A percentile compares a stretch with the other conserved stretches of the same genome.
These are phyloP conservation scores for Rhinatrema bivittatum DNA, from an alignment of 2,797 vertebrate genomes.

Conservation along the genomic window DNA sequence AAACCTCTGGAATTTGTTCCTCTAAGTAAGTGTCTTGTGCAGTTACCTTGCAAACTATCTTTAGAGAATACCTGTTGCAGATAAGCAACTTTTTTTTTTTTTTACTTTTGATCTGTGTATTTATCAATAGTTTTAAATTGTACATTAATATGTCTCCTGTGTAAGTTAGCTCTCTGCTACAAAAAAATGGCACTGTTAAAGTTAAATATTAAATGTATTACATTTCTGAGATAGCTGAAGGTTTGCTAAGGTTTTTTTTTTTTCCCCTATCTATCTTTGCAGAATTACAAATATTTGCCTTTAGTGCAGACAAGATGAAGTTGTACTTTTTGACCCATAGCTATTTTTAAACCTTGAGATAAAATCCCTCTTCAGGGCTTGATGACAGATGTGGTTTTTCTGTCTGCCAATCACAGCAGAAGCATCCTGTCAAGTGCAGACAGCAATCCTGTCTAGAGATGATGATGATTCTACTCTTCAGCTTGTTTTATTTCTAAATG, in stretches of 20 bases:
- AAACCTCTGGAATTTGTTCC: no score
- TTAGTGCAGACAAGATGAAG: constrained; percentile 14
- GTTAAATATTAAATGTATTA: no score
- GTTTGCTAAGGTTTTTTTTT: background rate
- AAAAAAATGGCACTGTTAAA: no score
- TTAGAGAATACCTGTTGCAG: no score
- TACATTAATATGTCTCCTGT: no score
- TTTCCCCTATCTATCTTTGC: constrained; percentile 1
- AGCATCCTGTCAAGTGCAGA: constrained; percentile 22
- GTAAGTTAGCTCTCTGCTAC: no score
- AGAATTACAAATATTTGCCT: constrained; percentile 7
- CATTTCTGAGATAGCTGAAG: background rate
- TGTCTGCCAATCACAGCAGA: constrained; percentile 17
- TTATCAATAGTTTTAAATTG: no score
- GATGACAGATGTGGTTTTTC: constrained; percentile 12
- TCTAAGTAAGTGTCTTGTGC: no score
- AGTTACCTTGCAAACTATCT: no score
- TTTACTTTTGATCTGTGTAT: no score
- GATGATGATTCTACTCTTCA: constrained; percentile 15
- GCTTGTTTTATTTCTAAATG: constrained; percentile 22
- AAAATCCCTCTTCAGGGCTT: constrained; percentile 2
- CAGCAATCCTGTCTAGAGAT: constrained; percentile 21
- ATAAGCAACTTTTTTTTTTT: no score
- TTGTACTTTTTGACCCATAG: constrained; percentile 7
- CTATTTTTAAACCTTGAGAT: constrained; percentile 13